Base-by-base conservation (phyloP, 2,888 invertebrate species). In the Polyommatus iphigenia region DNA sequence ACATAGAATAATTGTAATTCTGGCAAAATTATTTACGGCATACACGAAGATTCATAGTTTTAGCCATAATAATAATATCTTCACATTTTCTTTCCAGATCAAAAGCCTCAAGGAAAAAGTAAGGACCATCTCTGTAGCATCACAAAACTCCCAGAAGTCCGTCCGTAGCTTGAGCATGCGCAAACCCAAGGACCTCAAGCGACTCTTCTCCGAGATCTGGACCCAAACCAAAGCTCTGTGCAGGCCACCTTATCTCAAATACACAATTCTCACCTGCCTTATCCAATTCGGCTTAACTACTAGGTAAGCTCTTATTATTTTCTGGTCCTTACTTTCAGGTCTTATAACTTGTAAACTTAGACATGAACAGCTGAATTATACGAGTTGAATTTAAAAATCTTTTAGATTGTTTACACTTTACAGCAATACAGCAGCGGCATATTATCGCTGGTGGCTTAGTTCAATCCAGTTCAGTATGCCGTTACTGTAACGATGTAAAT, bases 261-360 rank as follows among this genome's bases (percentile, higher is more conserved):
- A 97, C 87, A 97, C 97, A 46, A 86, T 96, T 78, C 94, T 97
- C 79, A 96, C 97, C 76, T 97, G 98, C 87, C 94, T 96, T 67
- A 97, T 98, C 83, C 97, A 98, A 86, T 98, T 98, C 87, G 97
- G 98, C 83, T 91, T 97, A 80, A 97, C 97, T 71, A 96, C 97
- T 77, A 96, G 96, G 96, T 96, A 88, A 84, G 78, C 18, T 54
- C 13, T 18, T 54, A 18, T 3, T 54, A 54, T 5, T 54, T 46
- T 46, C 46, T 46, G 0, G 18, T 1, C 18, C 50, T 15, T 15
- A 50, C 50, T 15, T 50, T 18, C 18, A 18, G 18, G 5, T 54
- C 18, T 46, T 36, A 4, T 18, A 54, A 54, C 54, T 46, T 46
- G 46, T 46, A 46, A 46, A 13, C 46, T 46, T 41, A 41, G 10